Base-by-base conservation (phyloP, 2,888 invertebrate species). In the Eumacrocentrus americanus region DNA sequence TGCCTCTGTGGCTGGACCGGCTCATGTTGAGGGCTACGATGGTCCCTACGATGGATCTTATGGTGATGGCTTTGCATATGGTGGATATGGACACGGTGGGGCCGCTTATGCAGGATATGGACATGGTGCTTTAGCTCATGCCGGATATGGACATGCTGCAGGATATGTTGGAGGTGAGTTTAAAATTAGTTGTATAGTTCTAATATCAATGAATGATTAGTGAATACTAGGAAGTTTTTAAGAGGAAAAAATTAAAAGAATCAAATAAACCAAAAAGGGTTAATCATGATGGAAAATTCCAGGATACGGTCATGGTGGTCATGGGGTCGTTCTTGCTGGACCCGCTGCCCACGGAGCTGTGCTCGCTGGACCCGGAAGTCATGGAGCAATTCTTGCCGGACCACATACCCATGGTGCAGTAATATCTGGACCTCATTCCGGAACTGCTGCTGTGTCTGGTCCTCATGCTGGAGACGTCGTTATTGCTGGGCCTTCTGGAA, bases 401-500 rank as follows among this genome's bases (percentile, higher is more conserved):
- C 80, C 80, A 23, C 67, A 70, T 5, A 65, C 72, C n/a, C 77
- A 78, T 23, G 75, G 78, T 1, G 78, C 76, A 0, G 76, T 76
- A 2, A 50, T 80, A 3, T 64, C 77, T 18, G 80, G 80, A 44
- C 80, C 80, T 9, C 78, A 78, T 58, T 68, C 79, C 0, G 79
- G 79, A 50, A 69, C 63, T 34, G 78, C 78, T 4, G 76, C 78
- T 6, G 73, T 78, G 29, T 68, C 78, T 23, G 78, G 76, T 23
- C 80, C 80, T 2, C 67, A 71, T 23, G 77, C 78, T 6, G 80
- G 79, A 9, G 73, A 77, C 2, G 78, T 75, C 14, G 73, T 80
- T 14, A 80, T 80, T 34, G 71, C 77, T 35, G 80, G 80, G 37
- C 80, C 80, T 23, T 78, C 79, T 9, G 80, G 79, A 37, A 80